Base-by-base conservation (phyloP, 2,113 vertebrate genomes). In the Megaleporinus macrocephalus region DNA sequence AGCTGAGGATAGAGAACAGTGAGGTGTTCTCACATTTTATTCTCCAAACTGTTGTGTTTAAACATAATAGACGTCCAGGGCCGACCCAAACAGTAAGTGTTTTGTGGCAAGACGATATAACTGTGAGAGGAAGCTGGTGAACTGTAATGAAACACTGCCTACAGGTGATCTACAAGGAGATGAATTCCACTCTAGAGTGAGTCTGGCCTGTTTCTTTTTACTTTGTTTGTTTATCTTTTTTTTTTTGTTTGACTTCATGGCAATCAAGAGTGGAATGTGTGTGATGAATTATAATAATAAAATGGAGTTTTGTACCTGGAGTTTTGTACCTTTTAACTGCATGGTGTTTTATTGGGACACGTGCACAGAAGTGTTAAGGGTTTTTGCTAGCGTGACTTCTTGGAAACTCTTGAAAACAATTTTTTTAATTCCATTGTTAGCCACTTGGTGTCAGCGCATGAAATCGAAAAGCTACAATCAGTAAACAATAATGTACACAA, bases 281-380 rank as follows among this genome's bases (percentile, higher is more conserved):
- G 91, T 93, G 92, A 92, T 66, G 89, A 93, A 92, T 92, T 87
- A 86, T 92, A 92, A 93, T 86, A 94, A 94, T 96, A 97, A 97
- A 97, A 95, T 90, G 65, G 76, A 90, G 88, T 95, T 94, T 95
- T 95, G 84, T 96, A 95, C 94, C 88, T 91, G 91, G 89, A n/a
- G n/a, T n/a, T n/a, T n/a, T n/a, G n/a, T n/a, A n/a, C n/a, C n/a
- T n/a, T n/a, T n/a, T n/a, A n/a, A n/a, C n/a, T n/a, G n/a, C n/a
- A n/a, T n/a, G n/a, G n/a, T n/a, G n/a, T n/a, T n/a, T n/a, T n/a
- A n/a, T n/a, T n/a, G n/a, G n/a, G n/a, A n/a, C n/a, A n/a, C n/a
- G n/a, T n/a, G n/a, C n/a, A n/a, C n/a, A n/a, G n/a, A n/a, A n/a
- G n/a, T n/a, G n/a, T n/a, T n/a, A n/a, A n/a, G n/a, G n/a, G n/a